Percentiles rank a stretch among this genome's conserved stretches.
Evolutionary conservation across 2,113 vertebrate species (phyloP).

Genomic region (Lepus europaeus): DNA sequence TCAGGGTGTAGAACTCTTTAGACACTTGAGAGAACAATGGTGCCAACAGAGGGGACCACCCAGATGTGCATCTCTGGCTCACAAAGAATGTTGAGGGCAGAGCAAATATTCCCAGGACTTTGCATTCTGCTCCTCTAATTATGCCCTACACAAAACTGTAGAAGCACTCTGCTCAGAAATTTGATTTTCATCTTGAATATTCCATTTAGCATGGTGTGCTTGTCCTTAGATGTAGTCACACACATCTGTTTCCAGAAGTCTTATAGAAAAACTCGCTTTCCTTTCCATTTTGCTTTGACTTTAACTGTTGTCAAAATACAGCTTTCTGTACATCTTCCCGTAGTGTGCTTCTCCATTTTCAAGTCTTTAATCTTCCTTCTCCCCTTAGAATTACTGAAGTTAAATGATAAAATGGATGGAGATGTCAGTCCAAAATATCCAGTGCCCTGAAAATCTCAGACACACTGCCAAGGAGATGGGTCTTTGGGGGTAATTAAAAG

Average conservation of each 20-base stretch:
- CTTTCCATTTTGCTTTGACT: not conserved
- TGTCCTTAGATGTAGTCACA: not conserved
- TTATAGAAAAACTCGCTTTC: not conserved
- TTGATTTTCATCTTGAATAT: not conserved
- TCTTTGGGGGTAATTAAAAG: conserved; percentile 75
- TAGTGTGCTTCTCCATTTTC: not conserved
- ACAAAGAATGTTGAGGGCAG: not conserved
- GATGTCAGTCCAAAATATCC: conserved; percentile 43
- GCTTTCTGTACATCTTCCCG: not conserved
- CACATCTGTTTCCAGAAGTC: conserved; percentile 17
- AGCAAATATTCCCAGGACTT: not conserved
- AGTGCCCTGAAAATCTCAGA: conserved; percentile 47
- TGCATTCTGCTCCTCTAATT: not conserved
- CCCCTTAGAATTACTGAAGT: conserved; percentile 34
- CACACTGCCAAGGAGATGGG: conserved; percentile 52
- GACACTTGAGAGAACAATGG: not conserved
- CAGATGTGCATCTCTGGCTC: not conserved
- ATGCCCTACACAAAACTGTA: not conserved
- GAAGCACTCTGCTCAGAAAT: conserved; percentile 12
- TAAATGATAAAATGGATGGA: conserved; percentile 33
- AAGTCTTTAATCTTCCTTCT: conserved; percentile 48
- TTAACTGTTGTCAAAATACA: not conserved
- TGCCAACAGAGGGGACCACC: not conserved
- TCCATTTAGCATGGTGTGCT: not conserved
- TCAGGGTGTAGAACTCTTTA: not conserved